Conservation (phyloP, 2,113 vertebrate genomes). For the Xenopus laevis region DNA sequence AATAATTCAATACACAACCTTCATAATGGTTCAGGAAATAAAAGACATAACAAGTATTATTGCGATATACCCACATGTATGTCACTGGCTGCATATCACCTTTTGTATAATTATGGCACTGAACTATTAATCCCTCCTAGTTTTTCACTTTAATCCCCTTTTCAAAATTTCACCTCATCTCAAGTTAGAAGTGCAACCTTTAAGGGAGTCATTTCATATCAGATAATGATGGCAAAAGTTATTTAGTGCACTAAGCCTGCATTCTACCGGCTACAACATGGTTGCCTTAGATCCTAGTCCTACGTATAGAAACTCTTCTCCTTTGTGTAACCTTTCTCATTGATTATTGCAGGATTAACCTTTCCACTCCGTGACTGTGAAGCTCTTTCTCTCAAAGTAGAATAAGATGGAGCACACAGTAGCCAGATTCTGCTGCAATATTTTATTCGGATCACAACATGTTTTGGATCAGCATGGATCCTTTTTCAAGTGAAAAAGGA, state of each 20-base stretch:
- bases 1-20: background rate
- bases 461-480: too few species aligned
- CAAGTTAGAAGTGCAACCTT: background rate
- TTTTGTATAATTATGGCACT: background rate
- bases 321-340: background rate
- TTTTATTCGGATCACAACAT: too few species aligned
- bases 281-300: background rate
- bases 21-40: background rate
- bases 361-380: background rate
- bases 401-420: too few species aligned
- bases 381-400: too few species aligned
- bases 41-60: too few species aligned
- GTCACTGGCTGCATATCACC: background rate
- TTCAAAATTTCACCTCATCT: background rate
- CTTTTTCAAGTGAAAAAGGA: too few species aligned
- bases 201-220: background rate
- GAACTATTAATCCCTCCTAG: background rate
- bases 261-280: background rate
- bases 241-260: background rate
- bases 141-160: background rate
- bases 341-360: background rate
- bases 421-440: too few species aligned
- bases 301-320: background rate
- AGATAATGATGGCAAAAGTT: background rate
- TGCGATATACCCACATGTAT: background rate